Evolutionary conservation across 2,113 vertebrate species (phyloP), one percentile per base, ranked within the genome.

Genomic region (Monopterus albus): DNA sequence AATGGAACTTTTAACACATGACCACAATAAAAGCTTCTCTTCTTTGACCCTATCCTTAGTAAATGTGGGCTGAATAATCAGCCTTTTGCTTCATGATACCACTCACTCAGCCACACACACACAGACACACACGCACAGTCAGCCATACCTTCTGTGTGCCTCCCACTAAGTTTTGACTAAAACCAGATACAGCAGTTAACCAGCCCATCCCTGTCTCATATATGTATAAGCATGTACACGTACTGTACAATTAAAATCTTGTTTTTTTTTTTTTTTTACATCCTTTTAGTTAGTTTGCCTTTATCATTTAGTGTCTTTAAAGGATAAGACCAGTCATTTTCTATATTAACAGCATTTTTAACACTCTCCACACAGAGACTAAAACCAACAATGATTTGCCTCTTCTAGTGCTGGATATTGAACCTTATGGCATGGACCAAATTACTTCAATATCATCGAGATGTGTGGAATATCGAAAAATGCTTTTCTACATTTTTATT

Each of bases 151-250:
- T 86, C 76, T 86, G 76, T 86, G 81, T 69, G 3, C 83, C 79
- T 83, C 88, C 86, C 73, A 88, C 88, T 79, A 84, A 71, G 7
- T 25, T 33, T 43, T 72, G 71, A 79, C 64, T 83, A 68, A 58
- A 84, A 79, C 74, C 85, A 78, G 78, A 42, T 84, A 52, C 81
- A 83, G 87, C 74, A 86, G 78, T 81, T 83, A 85, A 78, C 66
- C 67, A 73, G 87, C 79, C 71, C 82, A 78, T 87, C 83, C 76
- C 78, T 39, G 78, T 82, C 65, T 84, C 65, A 15, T 77, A 67
- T 47, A 28, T 51, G 60, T 7, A 18, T 43, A 67, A 6, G 35
- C 21, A 33, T 56, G 38, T 82, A 72, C 65, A 57, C 18, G 18
- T 67, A 17, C 39, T 23, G 47, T 18, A 13, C 25, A 67, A 66